phyloP scores from a whole-genome alignment of 1,140 invertebrate species.

The Pseudomyrmex sp. region DNA sequence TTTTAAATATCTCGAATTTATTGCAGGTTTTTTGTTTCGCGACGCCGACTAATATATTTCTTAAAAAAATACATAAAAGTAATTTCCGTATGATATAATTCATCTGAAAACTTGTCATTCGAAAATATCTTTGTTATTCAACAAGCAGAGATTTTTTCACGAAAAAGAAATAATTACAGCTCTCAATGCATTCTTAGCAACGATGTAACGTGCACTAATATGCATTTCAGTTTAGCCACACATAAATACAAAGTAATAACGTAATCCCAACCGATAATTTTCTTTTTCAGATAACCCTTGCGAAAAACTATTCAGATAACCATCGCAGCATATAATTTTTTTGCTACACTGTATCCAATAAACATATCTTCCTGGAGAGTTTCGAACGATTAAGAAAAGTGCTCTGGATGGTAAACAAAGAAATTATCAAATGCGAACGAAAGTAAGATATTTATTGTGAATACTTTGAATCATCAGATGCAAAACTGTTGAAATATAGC shows the following conservation, averaged over 20 bases:
- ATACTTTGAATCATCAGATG: too few relatives aligned
- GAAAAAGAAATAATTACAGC: slow-evolving; percentile 4
- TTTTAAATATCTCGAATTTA: too few relatives aligned
- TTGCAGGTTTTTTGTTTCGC: too few relatives aligned
- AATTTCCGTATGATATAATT: slow-evolving; percentile 8
- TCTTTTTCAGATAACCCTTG: neutral
- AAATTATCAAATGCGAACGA: too few relatives aligned
- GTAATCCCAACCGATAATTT: neutral
- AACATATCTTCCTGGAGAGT: neutral
- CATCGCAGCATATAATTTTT: neutral
- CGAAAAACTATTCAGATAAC: neutral
- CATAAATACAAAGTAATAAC: neutral
- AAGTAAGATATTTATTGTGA: too few relatives aligned
- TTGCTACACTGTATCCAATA: neutral
- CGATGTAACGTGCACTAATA: neutral
- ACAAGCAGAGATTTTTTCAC: neutral
- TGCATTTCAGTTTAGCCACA: neutral
- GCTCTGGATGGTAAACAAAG: too few relatives aligned
- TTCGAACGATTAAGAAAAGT: too few relatives aligned
- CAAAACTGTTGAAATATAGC: too few relatives aligned
- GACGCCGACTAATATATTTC: too few relatives aligned
- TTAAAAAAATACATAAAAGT: neutral
- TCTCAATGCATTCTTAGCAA: too few relatives aligned
- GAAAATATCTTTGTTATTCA: neutral
- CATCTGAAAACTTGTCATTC: slow-evolving; percentile 5